Conservation (phyloP, 2,888 invertebrate genomes). For the Petrophora chlorosata region DNA sequence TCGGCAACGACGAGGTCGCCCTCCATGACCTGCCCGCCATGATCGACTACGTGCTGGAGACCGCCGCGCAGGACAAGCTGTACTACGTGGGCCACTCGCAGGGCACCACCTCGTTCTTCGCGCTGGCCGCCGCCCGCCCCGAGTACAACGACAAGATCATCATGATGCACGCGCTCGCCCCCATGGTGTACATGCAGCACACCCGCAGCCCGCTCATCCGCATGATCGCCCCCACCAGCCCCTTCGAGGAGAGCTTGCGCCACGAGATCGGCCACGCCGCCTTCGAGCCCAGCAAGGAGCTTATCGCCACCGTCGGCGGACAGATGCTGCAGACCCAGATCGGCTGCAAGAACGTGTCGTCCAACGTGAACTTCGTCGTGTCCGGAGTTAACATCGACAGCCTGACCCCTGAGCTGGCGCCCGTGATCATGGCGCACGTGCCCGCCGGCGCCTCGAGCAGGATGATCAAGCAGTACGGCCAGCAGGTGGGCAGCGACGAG, state of each 20-base stretch:
- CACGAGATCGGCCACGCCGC: constrained; percentile 57
- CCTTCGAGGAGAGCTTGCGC: constrained; percentile 50
- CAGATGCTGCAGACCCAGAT: constrained; percentile 61
- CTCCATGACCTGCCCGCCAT: constrained; percentile 71
- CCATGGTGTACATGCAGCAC: constrained; percentile 73
- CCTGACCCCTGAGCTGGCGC: constrained; percentile 79
- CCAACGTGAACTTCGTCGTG: constrained; percentile 85
- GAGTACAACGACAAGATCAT: constrained; percentile 69
- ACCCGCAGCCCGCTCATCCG: constrained; percentile 71
- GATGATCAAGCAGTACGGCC: constrained; percentile 83
- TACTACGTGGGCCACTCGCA: constrained; percentile 69
- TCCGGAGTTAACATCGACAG: constrained; percentile 84
- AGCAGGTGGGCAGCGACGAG: constrained; percentile 64
- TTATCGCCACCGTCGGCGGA: constrained; percentile 62
- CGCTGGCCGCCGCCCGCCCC: constrained; percentile 59
- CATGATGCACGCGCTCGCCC: constrained; percentile 70
- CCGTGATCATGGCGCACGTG: constrained; percentile 78
- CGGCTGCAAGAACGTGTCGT: constrained; percentile 80
- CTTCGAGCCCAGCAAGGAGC: constrained; percentile 59
- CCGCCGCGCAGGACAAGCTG: constrained; percentile 60
- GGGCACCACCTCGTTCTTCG: constrained; percentile 68
- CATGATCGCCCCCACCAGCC: constrained; percentile 66
- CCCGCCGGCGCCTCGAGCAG: constrained; percentile 84
- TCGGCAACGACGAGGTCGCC: constrained; percentile 73
- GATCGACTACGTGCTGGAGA: constrained; percentile 67